These are phyloP conservation scores for Pongo abelii DNA, from an alignment of 2,113 vertebrate species.

Conservation along the genomic window DNA sequence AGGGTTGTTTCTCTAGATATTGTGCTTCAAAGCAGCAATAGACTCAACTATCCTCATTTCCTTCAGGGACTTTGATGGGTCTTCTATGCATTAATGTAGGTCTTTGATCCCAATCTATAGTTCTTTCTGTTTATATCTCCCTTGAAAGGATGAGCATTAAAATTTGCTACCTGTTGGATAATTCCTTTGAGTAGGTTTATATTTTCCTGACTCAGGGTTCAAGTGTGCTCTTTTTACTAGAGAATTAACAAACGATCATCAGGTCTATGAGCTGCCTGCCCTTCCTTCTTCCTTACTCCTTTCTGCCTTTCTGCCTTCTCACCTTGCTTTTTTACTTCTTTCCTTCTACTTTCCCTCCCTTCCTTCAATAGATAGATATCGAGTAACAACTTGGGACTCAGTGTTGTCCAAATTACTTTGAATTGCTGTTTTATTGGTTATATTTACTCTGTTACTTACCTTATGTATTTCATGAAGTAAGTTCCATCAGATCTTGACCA, in stretches of 20 bases:
- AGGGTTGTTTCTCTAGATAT: fast-evolving
- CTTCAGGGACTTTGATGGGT: fast-evolving
- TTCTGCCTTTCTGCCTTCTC: background rate
- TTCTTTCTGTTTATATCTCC: background rate
- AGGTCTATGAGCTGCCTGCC: background rate
- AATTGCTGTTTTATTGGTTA: background rate
- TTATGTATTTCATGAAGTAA: background rate
- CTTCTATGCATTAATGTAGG: fast-evolving
- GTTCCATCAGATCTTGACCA: background rate
- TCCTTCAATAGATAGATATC: background rate
- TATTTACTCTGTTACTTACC: too few relatives aligned
- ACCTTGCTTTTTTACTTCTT: background rate
- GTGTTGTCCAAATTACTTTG: background rate
- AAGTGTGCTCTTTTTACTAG: background rate
- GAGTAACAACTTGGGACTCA: fast-evolving
- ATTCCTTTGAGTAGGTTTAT: background rate
- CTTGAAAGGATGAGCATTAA: fast-evolving
- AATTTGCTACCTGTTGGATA: fast-evolving
- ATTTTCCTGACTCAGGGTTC: background rate
- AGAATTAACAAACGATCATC: too few relatives aligned
- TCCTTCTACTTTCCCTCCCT: too few relatives aligned
- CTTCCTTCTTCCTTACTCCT: background rate
- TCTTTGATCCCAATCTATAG: background rate
- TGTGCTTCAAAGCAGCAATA: fast-evolving
- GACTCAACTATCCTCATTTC: background rate